Percentiles rank a stretch among this genome's conserved stretches.
phyloP scores from a whole-genome alignment of 64 coral and sea anemone genomes.

The Stichodactyla helianthus region DNA sequence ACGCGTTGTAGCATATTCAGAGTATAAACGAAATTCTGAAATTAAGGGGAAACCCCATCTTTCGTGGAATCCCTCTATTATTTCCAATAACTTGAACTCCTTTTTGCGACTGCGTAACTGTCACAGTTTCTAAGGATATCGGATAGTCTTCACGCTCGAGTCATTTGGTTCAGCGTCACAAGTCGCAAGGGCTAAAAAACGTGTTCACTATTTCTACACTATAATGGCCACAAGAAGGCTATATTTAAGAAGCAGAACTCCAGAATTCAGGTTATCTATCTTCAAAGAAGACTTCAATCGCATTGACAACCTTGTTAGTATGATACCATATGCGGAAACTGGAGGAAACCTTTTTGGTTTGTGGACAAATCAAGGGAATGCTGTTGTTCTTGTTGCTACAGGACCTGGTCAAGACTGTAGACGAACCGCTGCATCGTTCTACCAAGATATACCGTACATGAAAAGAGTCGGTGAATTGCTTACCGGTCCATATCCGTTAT shows the following conservation, averaged over 20 bases:
- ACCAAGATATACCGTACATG: constrained; percentile 65
- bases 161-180: neutral
- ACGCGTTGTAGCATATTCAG: neutral
- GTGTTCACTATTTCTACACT: neutral
- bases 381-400: constrained; percentile 51
- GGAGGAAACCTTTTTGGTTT: constrained; percentile 88
- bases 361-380: constrained; percentile 42
- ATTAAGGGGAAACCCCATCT: neutral
- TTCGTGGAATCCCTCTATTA: neutral
- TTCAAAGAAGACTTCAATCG: constrained; percentile 39
- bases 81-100: neutral
- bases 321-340: constrained; percentile 49
- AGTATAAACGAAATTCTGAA: neutral
- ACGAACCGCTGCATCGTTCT: constrained; percentile 57
- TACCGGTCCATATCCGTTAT: constrained; percentile 47
- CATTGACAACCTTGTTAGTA: constrained; percentile 22
- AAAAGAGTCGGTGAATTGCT: constrained; percentile 43
- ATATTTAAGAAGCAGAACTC: neutral
- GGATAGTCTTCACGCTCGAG: neutral
- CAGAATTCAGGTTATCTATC: constrained; percentile 21
- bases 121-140: neutral
- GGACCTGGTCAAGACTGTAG: constrained; percentile 59
- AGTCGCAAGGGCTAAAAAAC: neutral
- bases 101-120: neutral
- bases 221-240: neutral